Conservation (phyloP, 2,113 vertebrate species). For the Protobothrops mucrosquamatus region DNA sequence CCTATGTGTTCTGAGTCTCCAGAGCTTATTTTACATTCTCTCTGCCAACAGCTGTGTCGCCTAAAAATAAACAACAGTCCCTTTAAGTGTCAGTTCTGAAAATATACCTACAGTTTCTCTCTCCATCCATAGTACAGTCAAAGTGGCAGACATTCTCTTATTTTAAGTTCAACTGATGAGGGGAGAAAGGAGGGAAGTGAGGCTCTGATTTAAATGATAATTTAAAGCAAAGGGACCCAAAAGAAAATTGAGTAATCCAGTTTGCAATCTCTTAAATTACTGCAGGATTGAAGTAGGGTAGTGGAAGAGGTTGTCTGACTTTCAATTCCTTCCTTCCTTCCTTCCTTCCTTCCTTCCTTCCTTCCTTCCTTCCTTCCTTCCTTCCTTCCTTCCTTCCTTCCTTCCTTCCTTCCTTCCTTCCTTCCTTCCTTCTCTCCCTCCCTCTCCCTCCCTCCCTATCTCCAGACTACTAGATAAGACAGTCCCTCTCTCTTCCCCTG, state of each 20-base stretch:
- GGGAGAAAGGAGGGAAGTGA: not conserved
- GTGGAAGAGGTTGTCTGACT: not conserved
- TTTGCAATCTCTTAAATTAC: not conserved
- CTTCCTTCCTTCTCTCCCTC: too few relatives aligned
- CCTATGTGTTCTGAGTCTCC: constrained; percentile 54
- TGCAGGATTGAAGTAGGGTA: not conserved
- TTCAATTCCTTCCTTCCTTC: not conserved
- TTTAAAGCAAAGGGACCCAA: constrained; percentile 34
- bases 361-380: too few relatives aligned
- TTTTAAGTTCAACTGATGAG: not conserved
- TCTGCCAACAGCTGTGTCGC: constrained; percentile 50
- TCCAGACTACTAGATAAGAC: too few relatives aligned
- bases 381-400: not conserved
- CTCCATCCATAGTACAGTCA: constrained; percentile 39
- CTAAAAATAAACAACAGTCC: constrained; percentile 45
- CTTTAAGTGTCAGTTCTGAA: constrained; percentile 49
- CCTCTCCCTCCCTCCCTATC: not conserved
- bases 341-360: not conserved
- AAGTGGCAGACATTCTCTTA: constrained; percentile 62
- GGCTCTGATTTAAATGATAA: constrained; percentile 39
- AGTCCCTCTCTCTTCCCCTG: too few relatives aligned
- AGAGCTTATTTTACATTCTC: constrained; percentile 33
- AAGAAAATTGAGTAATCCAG: constrained; percentile 24
- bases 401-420: too few relatives aligned
- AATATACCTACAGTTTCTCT: constrained; percentile 2